Percentiles rank a stretch among this genome's conserved stretches.
These are phyloP conservation scores for Venusia cambrica DNA, from an alignment of 2,888 invertebrate genomes.

Conservation along the genomic window DNA sequence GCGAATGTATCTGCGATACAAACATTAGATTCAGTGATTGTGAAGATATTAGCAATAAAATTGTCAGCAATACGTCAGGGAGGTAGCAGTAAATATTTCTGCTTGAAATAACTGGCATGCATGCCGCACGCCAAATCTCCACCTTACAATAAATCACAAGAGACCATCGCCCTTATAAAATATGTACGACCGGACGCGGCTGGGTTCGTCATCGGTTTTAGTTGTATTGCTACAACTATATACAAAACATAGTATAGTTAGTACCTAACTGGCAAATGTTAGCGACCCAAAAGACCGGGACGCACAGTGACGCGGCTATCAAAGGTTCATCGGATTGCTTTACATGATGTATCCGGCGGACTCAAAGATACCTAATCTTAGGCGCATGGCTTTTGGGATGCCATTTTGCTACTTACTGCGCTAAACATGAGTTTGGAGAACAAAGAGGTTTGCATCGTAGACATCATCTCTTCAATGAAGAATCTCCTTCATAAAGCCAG, in stretches of 20 bases:
- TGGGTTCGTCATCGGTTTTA: conserved; percentile 42
- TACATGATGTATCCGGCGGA: conserved; percentile 70
- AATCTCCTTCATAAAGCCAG: conserved; percentile 44
- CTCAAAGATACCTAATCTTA: too few species aligned
- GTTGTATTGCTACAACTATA: too few species aligned
- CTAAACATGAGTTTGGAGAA: conserved; percentile 34
- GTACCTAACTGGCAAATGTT: too few species aligned
- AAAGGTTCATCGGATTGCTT: conserved; percentile 46
- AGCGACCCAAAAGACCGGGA: conserved; percentile 33
- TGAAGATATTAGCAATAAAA: conserved; percentile 25
- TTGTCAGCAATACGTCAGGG: conserved; percentile 30
- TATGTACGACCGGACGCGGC: conserved; percentile 45
- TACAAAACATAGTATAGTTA: too few species aligned
- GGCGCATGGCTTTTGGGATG: too few species aligned
- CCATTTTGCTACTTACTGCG: conserved; percentile 10
- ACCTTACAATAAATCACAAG: conserved; percentile 40
- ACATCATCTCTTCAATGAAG: conserved; percentile 30
- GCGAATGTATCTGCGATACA: too few species aligned
- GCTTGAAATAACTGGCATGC: conserved; percentile 40
- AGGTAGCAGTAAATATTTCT: conserved; percentile 36
- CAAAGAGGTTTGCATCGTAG: conserved; percentile 29
- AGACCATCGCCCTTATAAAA: conserved; percentile 48
- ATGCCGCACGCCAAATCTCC: conserved; percentile 31
- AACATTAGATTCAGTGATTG: too few species aligned
- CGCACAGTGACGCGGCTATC: conserved; percentile 27